These are phyloP conservation scores for Drosophila albomicans DNA, from an alignment of 1,140 invertebrate species.

Conservation along the genomic window DNA sequence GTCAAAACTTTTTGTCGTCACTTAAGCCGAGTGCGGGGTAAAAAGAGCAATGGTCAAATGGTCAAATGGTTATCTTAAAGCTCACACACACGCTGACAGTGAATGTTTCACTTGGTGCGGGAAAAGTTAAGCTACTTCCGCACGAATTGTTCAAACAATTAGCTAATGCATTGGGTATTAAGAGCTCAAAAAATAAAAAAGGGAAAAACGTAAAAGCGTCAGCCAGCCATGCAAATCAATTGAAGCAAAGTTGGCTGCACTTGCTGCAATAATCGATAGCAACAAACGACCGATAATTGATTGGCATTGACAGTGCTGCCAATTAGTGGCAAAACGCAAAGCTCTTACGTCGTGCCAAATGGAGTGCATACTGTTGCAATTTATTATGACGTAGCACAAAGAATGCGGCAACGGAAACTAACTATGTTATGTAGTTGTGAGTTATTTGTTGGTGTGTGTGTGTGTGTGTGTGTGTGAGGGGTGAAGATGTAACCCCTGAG, in stretches of 20 bases:
- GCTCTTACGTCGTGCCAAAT: constrained; percentile 14
- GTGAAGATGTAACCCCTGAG: constrained; percentile 20
- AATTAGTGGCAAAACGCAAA: constrained; percentile 10
- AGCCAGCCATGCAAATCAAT: constrained; percentile 37
- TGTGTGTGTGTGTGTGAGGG: constrained; percentile 14
- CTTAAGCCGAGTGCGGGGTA: constrained; percentile 10
- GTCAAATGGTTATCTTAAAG: constrained; percentile 40
- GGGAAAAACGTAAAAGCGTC: not conserved
- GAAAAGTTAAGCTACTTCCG: constrained; percentile 60
- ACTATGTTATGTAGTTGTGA: too few species aligned
- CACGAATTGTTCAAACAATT: constrained; percentile 60
- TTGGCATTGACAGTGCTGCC: constrained; percentile 20
- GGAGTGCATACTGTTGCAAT: constrained; percentile 38
- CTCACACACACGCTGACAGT: constrained; percentile 25
- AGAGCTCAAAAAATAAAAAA: constrained; percentile 14
- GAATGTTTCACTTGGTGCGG: constrained; percentile 71
- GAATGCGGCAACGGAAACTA: too few species aligned
- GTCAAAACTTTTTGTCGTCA: constrained; percentile 45
- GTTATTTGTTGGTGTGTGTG: not conserved
- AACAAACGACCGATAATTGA: constrained; percentile 19
- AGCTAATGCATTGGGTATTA: constrained; percentile 44
- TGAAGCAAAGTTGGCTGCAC: constrained; percentile 19
- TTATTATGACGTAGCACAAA: too few species aligned
- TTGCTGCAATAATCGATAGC: constrained; percentile 18
- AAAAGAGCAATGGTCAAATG: constrained; percentile 2